Base-by-base conservation (phyloP, 2,113 vertebrate genomes). In the Atractosteus spatula region DNA sequence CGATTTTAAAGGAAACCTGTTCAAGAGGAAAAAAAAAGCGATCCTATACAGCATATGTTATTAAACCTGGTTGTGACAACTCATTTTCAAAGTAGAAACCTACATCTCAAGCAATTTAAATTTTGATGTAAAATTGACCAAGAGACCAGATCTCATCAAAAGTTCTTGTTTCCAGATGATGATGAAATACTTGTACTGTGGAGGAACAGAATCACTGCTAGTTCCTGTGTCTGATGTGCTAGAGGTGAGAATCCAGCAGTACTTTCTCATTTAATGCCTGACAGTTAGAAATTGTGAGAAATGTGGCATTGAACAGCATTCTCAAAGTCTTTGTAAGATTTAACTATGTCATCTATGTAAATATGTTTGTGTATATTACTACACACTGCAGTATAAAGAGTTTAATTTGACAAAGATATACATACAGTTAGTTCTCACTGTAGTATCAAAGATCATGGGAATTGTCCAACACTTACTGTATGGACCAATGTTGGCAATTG, bases 101-200 rank as follows among this genome's bases (percentile, higher is more conserved):
- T 68, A 45, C 59, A 63, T 54, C 7, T 54, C 51, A 44, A 2
- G 14, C 42, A 29, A 45, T 16, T 6, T 3, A 51, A 11, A 66
- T 1, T 14, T 47, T 69, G 63, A 73, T 61, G 57, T 16, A 2
- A 29, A 8, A 29, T 17, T 16, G 8, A 0, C 63, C 71, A 62
- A 79, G 10, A 51, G 47, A 51, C 47, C 47, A 63, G 51, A 8
- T 71, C 43, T 8, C 47, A 1, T 76, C 65, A 78, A 16, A 55
- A 57, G 75, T 41, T 81, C 10, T 74, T 72, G 4, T 55, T 77
- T 81, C 0, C 87, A 99, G 97, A 92, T 97, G 91, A 92, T 99
- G 92, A 99, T 99, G 96, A 95, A 95, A 78, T 99, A 98, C 73
- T 90, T 99, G 64, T 99, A 99, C 84, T 96, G 96, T 0, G 97